A percentile compares a stretch with the other conserved stretches of the same genome.
phyloP scores from a whole-genome alignment of 2,113 vertebrate genomes.

The Halcyon malimbica region DNA sequence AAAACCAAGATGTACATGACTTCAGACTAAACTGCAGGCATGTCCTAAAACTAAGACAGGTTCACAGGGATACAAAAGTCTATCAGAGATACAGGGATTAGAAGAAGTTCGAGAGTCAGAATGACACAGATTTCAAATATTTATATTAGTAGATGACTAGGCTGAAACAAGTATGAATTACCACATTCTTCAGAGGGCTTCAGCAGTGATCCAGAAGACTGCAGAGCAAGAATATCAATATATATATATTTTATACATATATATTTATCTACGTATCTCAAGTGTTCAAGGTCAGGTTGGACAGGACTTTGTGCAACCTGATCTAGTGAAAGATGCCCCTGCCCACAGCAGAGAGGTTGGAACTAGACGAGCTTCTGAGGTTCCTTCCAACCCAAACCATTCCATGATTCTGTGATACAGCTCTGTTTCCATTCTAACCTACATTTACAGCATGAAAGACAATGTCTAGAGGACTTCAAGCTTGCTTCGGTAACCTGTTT shows the following conservation, averaged over 20 bases:
- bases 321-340: not conserved
- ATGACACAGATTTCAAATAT: not conserved
- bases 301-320: not conserved
- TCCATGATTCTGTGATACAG: not conserved
- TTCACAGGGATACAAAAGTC: not conserved
- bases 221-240: not conserved
- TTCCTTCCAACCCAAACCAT: not conserved
- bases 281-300: not conserved
- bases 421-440: not conserved
- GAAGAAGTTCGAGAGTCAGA: not conserved
- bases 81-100: not conserved
- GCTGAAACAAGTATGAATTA: not conserved
- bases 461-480: not conserved
- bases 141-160: not conserved
- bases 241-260: not conserved
- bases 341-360: not conserved
- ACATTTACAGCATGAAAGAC: not conserved
- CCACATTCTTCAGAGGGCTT: not conserved
- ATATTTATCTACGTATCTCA: not conserved
- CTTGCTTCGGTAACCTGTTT: conserved; percentile 10
- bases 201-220: not conserved
- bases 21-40: not conserved
- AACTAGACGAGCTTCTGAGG: not conserved
- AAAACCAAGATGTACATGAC: not conserved
- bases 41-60: not conserved